These are phyloP conservation scores for Patella caerulea DNA, from an alignment of 2,888 invertebrate species.

Conservation along the genomic window DNA sequence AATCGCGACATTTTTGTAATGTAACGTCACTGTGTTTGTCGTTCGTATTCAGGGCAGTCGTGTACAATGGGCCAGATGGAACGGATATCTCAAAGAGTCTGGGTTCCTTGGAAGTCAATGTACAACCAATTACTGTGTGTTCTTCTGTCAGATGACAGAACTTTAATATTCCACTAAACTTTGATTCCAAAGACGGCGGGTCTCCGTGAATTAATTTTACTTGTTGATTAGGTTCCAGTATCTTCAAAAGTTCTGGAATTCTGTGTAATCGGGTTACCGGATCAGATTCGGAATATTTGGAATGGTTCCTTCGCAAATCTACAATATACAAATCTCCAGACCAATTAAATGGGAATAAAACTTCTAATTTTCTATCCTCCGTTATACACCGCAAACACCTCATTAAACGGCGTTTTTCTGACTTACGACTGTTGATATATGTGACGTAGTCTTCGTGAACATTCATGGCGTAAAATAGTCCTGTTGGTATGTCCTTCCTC, in stretches of 20 bases:
- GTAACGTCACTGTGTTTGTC: constrained; percentile 29
- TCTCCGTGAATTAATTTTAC: constrained; percentile 48
- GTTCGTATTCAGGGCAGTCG: constrained; percentile 43
- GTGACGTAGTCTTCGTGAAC: constrained; percentile 52
- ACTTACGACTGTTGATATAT: constrained; percentile 44
- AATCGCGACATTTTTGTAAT: constrained; percentile 25
- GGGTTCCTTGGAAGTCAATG: constrained; percentile 41
- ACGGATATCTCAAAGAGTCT: constrained; percentile 55
- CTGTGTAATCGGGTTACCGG: constrained; percentile 12
- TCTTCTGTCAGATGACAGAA: constrained; percentile 52
- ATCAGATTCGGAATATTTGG: constrained; percentile 31
- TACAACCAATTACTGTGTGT: constrained; percentile 51
- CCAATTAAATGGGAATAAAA: constrained; percentile 51
- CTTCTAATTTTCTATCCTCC: constrained; percentile 41
- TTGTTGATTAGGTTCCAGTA: constrained; percentile 8
- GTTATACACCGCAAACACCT: constrained; percentile 48
- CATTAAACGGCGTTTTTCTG: constrained; percentile 46
- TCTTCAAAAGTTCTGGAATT: background rate
- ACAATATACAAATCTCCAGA: constrained; percentile 51
- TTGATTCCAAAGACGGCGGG: constrained; percentile 51
- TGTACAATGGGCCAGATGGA: constrained; percentile 48
- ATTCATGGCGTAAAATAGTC: constrained; percentile 42
- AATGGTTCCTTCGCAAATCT: constrained; percentile 40
- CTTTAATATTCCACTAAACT: constrained; percentile 52
- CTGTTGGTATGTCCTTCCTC: constrained; percentile 40